Evolutionary conservation across 1,140 invertebrate species (phyloP).

Genomic region (Ladona fulva): DNA sequence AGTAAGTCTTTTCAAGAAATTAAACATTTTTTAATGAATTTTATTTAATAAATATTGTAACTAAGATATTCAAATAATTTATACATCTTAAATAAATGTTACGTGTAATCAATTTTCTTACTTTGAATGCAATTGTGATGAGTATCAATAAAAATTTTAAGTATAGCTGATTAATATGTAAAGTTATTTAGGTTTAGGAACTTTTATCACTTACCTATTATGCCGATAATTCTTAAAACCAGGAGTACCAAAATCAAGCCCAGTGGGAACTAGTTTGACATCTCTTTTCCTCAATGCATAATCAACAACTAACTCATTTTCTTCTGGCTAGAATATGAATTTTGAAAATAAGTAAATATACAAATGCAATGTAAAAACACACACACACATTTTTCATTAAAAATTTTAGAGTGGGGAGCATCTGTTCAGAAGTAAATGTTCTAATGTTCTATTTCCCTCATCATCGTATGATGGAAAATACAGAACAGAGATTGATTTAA

Average conservation of each 20-base stretch:
- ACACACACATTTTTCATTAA: no score
- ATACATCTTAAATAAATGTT: no score
- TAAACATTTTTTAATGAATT: background rate
- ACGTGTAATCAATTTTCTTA: no score
- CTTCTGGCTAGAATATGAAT: conserved; percentile 60
- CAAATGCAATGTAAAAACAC: no score
- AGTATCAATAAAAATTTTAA: conserved; percentile 9
- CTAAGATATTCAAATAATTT: background rate
- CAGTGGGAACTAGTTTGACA: conserved; percentile 89
- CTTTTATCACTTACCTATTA: conserved; percentile 28
- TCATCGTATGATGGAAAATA: no score
- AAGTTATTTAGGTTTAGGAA: background rate
- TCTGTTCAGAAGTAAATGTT: no score
- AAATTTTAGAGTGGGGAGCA: no score
- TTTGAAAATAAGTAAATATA: conserved; percentile 7
- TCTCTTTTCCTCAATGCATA: conserved; percentile 90
- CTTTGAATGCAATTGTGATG: no score
- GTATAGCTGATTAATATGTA: background rate
- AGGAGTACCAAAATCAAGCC: conserved; percentile 90
- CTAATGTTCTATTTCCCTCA: no score
- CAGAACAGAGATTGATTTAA: no score
- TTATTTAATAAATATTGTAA: no score
- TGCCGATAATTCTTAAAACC: conserved; percentile 86
- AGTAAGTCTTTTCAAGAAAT: no score
- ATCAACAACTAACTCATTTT: conserved; percentile 97